Evolutionary conservation across 2,113 vertebrate species (phyloP).

Genomic region (Nibea coibor): DNA sequence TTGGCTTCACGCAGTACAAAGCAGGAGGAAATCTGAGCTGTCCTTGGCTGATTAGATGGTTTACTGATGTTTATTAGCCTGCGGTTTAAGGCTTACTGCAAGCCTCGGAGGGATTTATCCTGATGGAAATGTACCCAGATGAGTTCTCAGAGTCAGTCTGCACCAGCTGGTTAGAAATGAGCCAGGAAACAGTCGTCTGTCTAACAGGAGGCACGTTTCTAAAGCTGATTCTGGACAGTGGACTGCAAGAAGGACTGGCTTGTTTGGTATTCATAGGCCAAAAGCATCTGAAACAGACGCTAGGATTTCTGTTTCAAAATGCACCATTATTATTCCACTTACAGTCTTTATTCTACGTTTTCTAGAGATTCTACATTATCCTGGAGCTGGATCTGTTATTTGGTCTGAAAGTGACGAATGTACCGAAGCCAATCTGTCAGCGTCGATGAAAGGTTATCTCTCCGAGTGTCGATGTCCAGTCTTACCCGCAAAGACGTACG

Average conservation of each 20-base stretch:
- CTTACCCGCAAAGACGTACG: background rate
- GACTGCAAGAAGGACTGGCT: background rate
- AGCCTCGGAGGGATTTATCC: conserved; percentile 36
- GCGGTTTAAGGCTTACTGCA: conserved; percentile 11
- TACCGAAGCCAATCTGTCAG: no score
- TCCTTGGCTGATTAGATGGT: background rate
- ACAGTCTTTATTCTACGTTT: no score
- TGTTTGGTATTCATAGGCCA: background rate
- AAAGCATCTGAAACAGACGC: background rate
- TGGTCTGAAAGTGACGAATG: background rate
- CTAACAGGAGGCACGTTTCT: conserved; percentile 32
- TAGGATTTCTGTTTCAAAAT: background rate
- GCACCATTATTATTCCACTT: no score
- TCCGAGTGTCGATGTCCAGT: background rate
- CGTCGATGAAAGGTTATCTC: background rate
- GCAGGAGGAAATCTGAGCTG: background rate
- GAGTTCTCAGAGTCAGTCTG: conserved; percentile 41
- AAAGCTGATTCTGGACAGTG: conserved; percentile 13
- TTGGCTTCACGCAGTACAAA: background rate
- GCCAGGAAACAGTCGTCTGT: conserved; percentile 56
- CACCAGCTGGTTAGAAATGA: conserved; percentile 34
- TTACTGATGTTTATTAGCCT: conserved; percentile 21
- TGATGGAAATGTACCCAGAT: conserved; percentile 67
- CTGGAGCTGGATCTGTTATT: background rate
- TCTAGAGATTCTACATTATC: background rate